Evolutionary conservation across 2,888 invertebrate genomes (phyloP), one percentile per base, ranked within the genome.

Genomic region (Meiosimyza decipiens): DNA sequence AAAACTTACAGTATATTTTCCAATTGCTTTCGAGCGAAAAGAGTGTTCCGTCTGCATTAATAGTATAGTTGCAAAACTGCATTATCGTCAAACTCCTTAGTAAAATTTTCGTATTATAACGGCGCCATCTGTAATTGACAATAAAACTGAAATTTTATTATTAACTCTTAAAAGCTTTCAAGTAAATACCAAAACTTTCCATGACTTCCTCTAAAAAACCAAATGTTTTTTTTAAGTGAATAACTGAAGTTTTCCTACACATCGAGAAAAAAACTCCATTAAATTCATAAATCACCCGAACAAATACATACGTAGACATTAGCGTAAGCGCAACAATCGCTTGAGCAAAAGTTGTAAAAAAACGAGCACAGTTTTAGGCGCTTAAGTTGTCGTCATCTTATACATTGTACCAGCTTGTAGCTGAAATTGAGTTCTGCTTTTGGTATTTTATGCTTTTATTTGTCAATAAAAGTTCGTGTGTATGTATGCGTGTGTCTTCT

Each of bases 231-330:
- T 40, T 40, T 9, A 9, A 7, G 40, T 6, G 4, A 40, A 2
- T 40, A 40, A 5, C 40, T 9, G 9, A 40, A 40, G 40, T 40
- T 40, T 6, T 9, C 1, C 40, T 6, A 40, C 40, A 40, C 9
- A 9, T 9, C 40, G 40, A 40, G 6, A 40, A 40, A 40, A 9
- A 80, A 83, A 82, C 83, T 83, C 82, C 83, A 82, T 82, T 82
- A 83, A 82, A 83, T 83, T 82, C 83, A 82, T 82, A 82, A 82
- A 83, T 83, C 82, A 81, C 82, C 79, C 81, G 80, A 79, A 77
- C 28, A 72, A 72, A 47, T 51, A 57, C 28, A 40, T 16, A 11
- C 11, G 15, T 18, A 57, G 66, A 55, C 63, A 16, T 65, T 68
- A 65, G 73, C 73, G 75, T 75, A 76, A 76, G 75, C 75, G 76